A percentile compares a stretch with the other conserved stretches of the same genome.
phyloP scores from a whole-genome alignment of 2,888 invertebrate species.

The Pemphredon lugubris region DNA sequence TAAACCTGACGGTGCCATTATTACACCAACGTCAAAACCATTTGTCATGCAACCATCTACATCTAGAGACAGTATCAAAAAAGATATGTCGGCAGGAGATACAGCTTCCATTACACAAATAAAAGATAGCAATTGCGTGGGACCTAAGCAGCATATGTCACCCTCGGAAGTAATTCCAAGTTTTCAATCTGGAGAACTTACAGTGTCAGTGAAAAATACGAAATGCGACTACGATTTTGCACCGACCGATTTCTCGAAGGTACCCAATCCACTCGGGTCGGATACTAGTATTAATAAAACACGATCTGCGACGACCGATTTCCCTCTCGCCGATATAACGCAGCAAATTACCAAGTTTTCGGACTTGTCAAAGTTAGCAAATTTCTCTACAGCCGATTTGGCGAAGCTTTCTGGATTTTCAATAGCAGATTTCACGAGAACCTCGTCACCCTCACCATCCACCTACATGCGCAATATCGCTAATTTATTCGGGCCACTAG shows the following conservation, averaged over 20 bases:
- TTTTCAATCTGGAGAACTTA: conserved; percentile 78
- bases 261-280: conserved; percentile 65
- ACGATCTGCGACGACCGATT: conserved; percentile 69
- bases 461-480: conserved; percentile 78
- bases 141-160: conserved; percentile 54
- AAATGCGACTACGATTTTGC: conserved; percentile 76
- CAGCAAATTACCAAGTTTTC: conserved; percentile 77
- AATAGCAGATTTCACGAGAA: conserved; percentile 76
- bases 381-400: conserved; percentile 76
- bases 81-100: conserved; percentile 55
- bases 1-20: conserved; percentile 75
- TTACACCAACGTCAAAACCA: conserved; percentile 75
- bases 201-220: conserved; percentile 77
- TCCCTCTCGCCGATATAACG: conserved; percentile 75
- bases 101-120: conserved; percentile 60
- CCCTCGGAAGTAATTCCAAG: conserved; percentile 74
- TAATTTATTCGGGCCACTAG: conserved; percentile 76
- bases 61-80: conserved; percentile 68
- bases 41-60: conserved; percentile 73
- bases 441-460: conserved; percentile 72
- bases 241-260: conserved; percentile 73
- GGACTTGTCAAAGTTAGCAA: conserved; percentile 76
- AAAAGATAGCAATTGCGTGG: conserved; percentile 52
- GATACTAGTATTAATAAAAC: conserved; percentile 68
- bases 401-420: conserved; percentile 78